Percentiles rank a stretch among this genome's conserved stretches.
These are phyloP conservation scores for Lucinisca nassula DNA, from an alignment of 2,888 invertebrate genomes.

Conservation along the genomic window DNA sequence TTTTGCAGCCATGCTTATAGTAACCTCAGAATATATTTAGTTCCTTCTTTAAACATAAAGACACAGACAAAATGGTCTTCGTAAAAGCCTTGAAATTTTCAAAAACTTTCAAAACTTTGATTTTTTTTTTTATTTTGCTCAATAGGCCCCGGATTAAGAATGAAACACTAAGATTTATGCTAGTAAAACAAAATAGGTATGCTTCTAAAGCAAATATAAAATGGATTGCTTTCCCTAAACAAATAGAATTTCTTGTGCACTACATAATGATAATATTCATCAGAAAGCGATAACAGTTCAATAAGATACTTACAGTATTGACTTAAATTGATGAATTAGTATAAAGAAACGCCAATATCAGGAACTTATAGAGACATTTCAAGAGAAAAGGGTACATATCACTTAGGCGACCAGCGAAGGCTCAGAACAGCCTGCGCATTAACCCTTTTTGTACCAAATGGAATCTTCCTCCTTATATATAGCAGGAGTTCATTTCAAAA, in stretches of 20 bases:
- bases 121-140: too few species aligned
- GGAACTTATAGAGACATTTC: background rate
- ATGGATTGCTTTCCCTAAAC: background rate
- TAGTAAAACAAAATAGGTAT: background rate
- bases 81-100: background rate
- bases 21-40: too few species aligned
- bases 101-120: too few species aligned
- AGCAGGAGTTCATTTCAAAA: too few species aligned
- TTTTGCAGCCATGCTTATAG: background rate
- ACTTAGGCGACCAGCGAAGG: too few species aligned
- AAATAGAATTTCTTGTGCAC: background rate
- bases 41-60: too few species aligned
- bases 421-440: too few species aligned
- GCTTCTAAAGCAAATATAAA: background rate
- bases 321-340: constrained; percentile 38
- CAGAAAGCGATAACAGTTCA: background rate
- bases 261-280: background rate
- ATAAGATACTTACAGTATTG: constrained; percentile 31
- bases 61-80: background rate
- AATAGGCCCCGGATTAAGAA: too few species aligned
- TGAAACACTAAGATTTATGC: background rate
- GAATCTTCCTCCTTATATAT: too few species aligned
- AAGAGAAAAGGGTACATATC: too few species aligned
- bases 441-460: too few species aligned
- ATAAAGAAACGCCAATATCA: background rate